These are phyloP conservation scores for Chrysaora quinquecirrha DNA, from an alignment of 30 jellyfish, hydroid and myxozoan species.

Conservation along the genomic window DNA sequence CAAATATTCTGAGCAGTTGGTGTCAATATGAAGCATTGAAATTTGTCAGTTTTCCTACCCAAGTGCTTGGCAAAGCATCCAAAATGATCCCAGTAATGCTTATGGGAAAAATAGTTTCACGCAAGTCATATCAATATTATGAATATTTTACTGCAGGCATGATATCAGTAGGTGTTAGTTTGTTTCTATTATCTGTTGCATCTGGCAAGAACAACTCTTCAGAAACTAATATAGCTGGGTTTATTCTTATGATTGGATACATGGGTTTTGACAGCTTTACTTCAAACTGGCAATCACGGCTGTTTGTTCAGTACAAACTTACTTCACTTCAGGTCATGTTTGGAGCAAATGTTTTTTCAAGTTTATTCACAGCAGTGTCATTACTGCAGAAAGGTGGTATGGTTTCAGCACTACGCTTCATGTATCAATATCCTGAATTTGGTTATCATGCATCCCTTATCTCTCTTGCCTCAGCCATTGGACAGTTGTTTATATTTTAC, in stretches of 20 bases:
- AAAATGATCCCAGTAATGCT: constrained; percentile 98
- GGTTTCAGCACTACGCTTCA: constrained; percentile 58
- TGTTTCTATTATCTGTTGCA: constrained; percentile 80
- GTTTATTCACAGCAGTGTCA: constrained; percentile 80
- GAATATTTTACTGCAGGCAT: constrained; percentile 87
- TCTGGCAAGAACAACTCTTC: constrained; percentile 81
- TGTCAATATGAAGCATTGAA: constrained; percentile 98
- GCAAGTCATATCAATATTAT: constrained; percentile 74
- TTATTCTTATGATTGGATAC: constrained; percentile 83
- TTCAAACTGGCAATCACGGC: constrained; percentile 95
- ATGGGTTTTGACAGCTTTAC: constrained; percentile 98
- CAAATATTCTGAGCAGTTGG: constrained; percentile 96
- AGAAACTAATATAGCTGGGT: constrained; percentile 77
- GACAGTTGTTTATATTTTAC: constrained; percentile 90
- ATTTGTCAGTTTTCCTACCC: constrained; percentile 97
- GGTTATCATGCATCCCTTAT: constrained; percentile 78
- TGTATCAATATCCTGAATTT: constrained; percentile 73
- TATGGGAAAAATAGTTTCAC: constrained; percentile 90
- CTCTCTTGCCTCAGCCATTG: constrained; percentile 89
- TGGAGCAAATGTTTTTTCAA: constrained; percentile 81
- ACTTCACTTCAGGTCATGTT: constrained; percentile 96
- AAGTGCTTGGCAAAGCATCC: constrained; percentile 96
- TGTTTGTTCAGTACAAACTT: constrained; percentile 66
- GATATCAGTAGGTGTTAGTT: constrained; percentile 87
- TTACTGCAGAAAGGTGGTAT: constrained; percentile 85